Evolutionary conservation across 2,113 vertebrate genomes (phyloP), one percentile per base, ranked within the genome.

Genomic region (Penelope pileata): DNA sequence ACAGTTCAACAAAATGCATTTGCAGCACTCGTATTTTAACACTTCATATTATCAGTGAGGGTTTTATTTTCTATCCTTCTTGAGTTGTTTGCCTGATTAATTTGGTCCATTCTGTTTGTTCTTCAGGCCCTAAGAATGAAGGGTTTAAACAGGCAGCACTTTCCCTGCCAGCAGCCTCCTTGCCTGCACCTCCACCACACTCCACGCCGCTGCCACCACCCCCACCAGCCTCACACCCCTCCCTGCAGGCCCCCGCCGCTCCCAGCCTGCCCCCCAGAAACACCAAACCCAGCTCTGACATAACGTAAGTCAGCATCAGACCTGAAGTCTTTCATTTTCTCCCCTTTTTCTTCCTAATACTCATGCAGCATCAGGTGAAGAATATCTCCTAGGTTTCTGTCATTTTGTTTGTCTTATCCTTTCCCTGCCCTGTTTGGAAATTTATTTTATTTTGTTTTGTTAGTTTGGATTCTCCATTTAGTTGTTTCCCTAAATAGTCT

Each of bases 231-330:
- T 93, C 86, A 54, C 96, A 97, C 50, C 90, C 97, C 3, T 50
- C 78, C 8, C 4, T 88, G 56, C 95, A 95, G 29, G 1, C 16
- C 3, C 4, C 63, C 7, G 56, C 85, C 73, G 78, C 96, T 64
- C 99, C 99, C 23, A 98, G 86, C 83, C 97, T 99, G 60, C 99
- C 99, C 36, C 99, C 98, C 40, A 98, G 99, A 86, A 98, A 97
- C 48, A 85, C 95, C 66, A 98, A 98, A 29, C 91, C 94, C 73
- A 74, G 38, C 29, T 66, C 93, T 82, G 97, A 97, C 76, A n/a
- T 88, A 22, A 93, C 6, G 98, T 98, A 97, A 97, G 97, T 88
- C 63, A 91, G 74, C 40, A 38, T 16, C 30, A 58, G 24, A 16
- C 2, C 1, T 14, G 12, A 64, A 2, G 6, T 51, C 32, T 75